These are phyloP conservation scores for Phainopepla nitens DNA, from an alignment of 2,113 vertebrate species.

Conservation along the genomic window DNA sequence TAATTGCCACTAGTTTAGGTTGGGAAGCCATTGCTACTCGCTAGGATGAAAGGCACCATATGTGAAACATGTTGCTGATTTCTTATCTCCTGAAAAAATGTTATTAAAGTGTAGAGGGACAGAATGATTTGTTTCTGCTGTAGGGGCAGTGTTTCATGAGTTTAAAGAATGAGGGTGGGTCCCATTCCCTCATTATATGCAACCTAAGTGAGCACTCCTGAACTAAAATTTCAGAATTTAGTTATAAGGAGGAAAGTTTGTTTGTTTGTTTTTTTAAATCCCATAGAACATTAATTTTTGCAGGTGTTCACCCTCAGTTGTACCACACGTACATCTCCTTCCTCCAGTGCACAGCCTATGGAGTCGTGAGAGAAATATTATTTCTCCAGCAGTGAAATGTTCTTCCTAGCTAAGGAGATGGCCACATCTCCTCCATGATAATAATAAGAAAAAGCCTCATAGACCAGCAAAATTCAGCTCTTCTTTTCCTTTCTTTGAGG, in stretches of 20 bases:
- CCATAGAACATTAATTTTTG: not conserved
- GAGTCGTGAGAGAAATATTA: not conserved
- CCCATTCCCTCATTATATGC: not conserved
- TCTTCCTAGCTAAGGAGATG: not conserved
- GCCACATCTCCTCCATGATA: not conserved
- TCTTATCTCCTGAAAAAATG: not conserved
- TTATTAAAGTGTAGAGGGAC: not conserved
- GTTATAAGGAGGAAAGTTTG: not conserved
- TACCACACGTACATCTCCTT: accelerated
- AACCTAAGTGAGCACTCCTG: not conserved
- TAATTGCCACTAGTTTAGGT: not conserved
- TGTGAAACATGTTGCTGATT: not conserved
- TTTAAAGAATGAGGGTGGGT: not conserved
- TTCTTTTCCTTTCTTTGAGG: not conserved
- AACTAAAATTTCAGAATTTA: not conserved
- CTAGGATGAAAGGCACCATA: not conserved
- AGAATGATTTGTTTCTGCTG: not conserved
- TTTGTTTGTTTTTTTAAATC: not conserved
- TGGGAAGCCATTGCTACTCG: not conserved
- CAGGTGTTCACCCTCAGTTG: not conserved
- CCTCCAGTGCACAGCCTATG: not conserved
- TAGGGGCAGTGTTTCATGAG: not conserved
- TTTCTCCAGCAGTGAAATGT: not conserved
- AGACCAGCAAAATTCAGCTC: not conserved
- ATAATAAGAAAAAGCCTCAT: not conserved